Evolutionary conservation across 2,888 invertebrate genomes (phyloP).

Genomic region (Stegana nigrithorax): DNA sequence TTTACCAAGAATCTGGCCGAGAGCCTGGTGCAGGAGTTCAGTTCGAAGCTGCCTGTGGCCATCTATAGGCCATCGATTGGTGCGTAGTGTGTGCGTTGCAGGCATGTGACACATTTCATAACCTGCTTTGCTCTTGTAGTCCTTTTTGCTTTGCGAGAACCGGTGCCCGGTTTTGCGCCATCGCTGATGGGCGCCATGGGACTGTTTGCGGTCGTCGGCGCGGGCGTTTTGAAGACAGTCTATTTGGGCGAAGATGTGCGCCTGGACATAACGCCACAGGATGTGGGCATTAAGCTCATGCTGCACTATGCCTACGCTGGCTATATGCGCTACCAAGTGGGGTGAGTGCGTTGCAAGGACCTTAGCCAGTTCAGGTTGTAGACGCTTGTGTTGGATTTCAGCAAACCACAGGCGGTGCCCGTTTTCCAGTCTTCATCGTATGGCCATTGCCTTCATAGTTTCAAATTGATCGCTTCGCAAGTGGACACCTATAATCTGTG

Average conservation of each 20-base stretch:
- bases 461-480: conserved; percentile 35
- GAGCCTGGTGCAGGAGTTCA: conserved; percentile 78
- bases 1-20: conserved; percentile 91
- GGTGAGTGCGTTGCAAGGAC: conserved; percentile 35
- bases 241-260: conserved; percentile 31
- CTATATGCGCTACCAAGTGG: conserved; percentile 33
- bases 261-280: conserved; percentile 55
- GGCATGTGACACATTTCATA: neutral
- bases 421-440: conserved; percentile 47
- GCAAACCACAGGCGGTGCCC: conserved; percentile 29
- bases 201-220: conserved; percentile 47
- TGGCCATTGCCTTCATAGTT: conserved; percentile 38
- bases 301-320: conserved; percentile 39
- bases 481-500: conserved; percentile 40
- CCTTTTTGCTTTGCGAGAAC: conserved; percentile 48
- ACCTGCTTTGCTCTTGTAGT: conserved; percentile 33
- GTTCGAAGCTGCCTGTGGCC: conserved; percentile 75
- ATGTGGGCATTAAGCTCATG: conserved; percentile 48
- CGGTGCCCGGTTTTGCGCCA: conserved; percentile 53
- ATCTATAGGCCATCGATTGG: conserved; percentile 92
- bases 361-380: too few relatives aligned
- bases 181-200: conserved; percentile 56
- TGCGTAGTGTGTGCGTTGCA: conserved; percentile 22
- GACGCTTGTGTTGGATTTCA: too few relatives aligned
- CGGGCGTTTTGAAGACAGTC: conserved; percentile 52